phyloP scores from a whole-genome alignment of 2,797 vertebrate genomes.

The Rhabdomys pumilio region DNA sequence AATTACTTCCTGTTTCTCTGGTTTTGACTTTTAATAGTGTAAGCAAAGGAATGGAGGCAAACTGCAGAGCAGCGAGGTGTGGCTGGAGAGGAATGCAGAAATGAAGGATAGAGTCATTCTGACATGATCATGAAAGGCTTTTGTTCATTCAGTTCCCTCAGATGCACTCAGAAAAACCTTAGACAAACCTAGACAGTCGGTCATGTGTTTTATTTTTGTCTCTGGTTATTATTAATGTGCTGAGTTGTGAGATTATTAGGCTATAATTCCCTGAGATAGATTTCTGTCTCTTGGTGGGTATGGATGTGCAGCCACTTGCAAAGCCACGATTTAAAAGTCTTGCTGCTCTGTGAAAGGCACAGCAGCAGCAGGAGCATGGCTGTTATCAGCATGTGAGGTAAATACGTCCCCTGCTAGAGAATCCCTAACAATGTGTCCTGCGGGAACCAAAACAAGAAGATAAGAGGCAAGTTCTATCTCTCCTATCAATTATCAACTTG shows the following conservation, averaged over 20 bases:
- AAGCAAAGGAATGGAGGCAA: constrained; percentile 36
- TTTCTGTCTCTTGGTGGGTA: constrained; percentile 83
- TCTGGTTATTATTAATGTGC: constrained; percentile 88
- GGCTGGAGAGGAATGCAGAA: background rate
- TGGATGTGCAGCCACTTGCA: constrained; percentile 79
- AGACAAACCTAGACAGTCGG: constrained; percentile 87
- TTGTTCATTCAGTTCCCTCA: constrained; percentile 85
- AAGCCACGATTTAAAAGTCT: constrained; percentile 73
- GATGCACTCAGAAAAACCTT: constrained; percentile 87
- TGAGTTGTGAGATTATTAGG: constrained; percentile 83
- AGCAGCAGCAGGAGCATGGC: background rate
- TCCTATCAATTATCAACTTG: background rate
- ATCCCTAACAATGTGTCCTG: background rate
- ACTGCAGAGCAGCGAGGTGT: background rate
- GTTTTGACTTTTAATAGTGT: constrained; percentile 79
- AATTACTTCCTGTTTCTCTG: background rate
- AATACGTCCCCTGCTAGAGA: background rate
- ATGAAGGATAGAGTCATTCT: constrained; percentile 63
- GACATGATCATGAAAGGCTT: constrained; percentile 80
- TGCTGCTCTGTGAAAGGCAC: background rate
- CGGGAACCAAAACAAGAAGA: background rate
- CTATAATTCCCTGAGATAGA: constrained; percentile 80
- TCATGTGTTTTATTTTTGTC: constrained; percentile 87
- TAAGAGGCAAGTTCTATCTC: background rate
- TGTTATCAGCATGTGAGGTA: background rate